Evolutionary conservation across 2,113 vertebrate genomes (phyloP), one percentile per base, ranked within the genome.

Genomic region (Malurus elegans): DNA sequence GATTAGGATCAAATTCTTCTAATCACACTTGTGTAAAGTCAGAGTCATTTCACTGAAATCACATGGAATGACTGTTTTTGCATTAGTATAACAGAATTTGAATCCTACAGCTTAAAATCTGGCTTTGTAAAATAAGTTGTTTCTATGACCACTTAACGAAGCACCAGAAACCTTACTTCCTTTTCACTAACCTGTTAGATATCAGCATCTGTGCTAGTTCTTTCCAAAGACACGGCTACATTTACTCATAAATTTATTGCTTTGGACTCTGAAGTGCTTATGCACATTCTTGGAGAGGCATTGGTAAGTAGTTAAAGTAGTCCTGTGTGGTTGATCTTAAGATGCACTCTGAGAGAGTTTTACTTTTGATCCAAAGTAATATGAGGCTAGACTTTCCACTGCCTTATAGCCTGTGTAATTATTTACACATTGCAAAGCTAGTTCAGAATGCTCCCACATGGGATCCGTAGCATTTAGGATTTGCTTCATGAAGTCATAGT

Each of bases 1-100:
- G 92, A 95, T 93, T 92, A 96, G 92, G 92, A 92, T 94, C 92
- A 94, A 90, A 94, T 84, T 94, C 78, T 95, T 89, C 66, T 96
- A 95, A 91, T 93, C 90, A 92, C 47, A 73, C 75, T 51, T 54
- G 50, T 91, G 86, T 91, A 90, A 91, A 95, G 75, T 85, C 89
- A 83, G 57, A 97, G 58, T 79, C 42, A 47, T 90, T 87, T 91
- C 91, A 50, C 58, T 78, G 73, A 62, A 86, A 72, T 81, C 72
- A 86, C 81, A 45, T 6, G 26, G 74, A 92, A 79, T 88, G 81
- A 88, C 86, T 94, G 26, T 36, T 93, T 93, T 56, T 70, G 14
- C 58, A 47, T 72, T 45, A 62, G 31, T 56, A 69, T 40, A 71
- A 61, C 50, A 82, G 72, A 88, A 80, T 85, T 87, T 82, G 47